Conservation (phyloP, 1,140 invertebrate species). For the Drosophila equinoxialis region DNA sequence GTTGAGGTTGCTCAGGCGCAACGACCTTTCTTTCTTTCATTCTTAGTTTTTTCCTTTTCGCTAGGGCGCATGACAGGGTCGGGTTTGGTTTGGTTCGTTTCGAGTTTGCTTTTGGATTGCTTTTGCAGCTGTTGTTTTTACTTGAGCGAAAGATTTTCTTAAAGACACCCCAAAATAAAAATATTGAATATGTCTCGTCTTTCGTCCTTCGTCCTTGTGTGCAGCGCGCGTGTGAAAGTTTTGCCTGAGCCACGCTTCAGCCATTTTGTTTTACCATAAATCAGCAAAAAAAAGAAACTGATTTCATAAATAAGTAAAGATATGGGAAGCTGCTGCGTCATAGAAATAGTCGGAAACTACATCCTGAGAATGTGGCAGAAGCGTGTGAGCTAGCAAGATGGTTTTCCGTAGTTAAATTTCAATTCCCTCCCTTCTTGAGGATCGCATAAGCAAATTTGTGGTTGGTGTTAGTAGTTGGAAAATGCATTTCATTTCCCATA, state of each 20-base stretch:
- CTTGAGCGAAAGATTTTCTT: slow-evolving; percentile 53
- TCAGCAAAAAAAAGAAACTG: not conserved
- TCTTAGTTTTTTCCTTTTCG: slow-evolving; percentile 36
- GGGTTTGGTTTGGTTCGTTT: slow-evolving; percentile 8
- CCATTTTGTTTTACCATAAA: slow-evolving; percentile 64
- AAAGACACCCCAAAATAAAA: slow-evolving; percentile 64
- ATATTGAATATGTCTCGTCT: not conserved
- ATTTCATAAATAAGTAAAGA: slow-evolving; percentile 1
- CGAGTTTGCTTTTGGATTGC: slow-evolving; percentile 26
- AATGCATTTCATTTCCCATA: too few relatives aligned
- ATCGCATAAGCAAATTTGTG: not conserved
- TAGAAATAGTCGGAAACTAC: slow-evolving; percentile 30
- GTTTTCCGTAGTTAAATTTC: too few relatives aligned
- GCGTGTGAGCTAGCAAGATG: not conserved
- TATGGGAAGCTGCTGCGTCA: slow-evolving; percentile 23
- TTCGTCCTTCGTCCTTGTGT: slow-evolving; percentile 29
- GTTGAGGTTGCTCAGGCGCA: slow-evolving; percentile 71
- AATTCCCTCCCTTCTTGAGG: too few relatives aligned
- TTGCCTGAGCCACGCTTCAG: slow-evolving; percentile 64
- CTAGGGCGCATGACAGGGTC: slow-evolving; percentile 7
- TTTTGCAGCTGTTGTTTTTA: slow-evolving; percentile 73
- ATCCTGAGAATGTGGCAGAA: slow-evolving; percentile 4
- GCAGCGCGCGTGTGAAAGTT: slow-evolving; percentile 78
- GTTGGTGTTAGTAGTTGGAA: too few relatives aligned
- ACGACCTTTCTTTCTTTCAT: slow-evolving; percentile 63